Conservation (phyloP, 1,140 invertebrate genomes). For the Cotesia vestalis region DNA sequence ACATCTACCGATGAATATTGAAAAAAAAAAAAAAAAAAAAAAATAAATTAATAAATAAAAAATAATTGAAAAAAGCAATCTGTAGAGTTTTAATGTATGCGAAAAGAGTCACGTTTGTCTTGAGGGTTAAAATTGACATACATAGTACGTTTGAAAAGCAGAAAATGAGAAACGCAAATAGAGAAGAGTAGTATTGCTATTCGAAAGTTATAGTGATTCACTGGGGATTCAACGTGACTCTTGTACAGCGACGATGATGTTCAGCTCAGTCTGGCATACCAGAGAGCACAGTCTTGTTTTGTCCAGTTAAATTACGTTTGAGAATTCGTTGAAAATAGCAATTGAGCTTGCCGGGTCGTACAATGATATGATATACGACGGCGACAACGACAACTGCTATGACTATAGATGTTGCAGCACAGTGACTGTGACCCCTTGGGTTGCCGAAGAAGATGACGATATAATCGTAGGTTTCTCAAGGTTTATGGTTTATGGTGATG, state of each 20-base stretch:
- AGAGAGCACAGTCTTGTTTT: conserved; percentile 10
- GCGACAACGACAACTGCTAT: not conserved
- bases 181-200: conserved; percentile 11
- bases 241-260: not conserved
- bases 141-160: conserved; percentile 23
- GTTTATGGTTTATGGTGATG: too few relatives aligned
- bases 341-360: conserved; percentile 6
- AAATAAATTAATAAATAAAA: too few relatives aligned
- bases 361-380: conserved; percentile 8
- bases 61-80: too few relatives aligned
- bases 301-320: conserved; percentile 36
- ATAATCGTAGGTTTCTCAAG: not conserved
- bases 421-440: too few relatives aligned
- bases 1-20: too few relatives aligned
- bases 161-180: conserved; percentile 31
- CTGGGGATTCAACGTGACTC: conserved; percentile 19
- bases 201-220: conserved; percentile 17
- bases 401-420: conserved; percentile 1
- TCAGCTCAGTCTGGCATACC: conserved; percentile 13
- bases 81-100: not conserved
- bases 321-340: conserved; percentile 36
- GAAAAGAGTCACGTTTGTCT: not conserved
- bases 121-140: conserved; percentile 6
- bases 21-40: too few relatives aligned
- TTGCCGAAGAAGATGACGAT: not conserved